These are phyloP conservation scores for Nycticebus coucang DNA, from an alignment of 2,113 vertebrate species.

Conservation along the genomic window DNA sequence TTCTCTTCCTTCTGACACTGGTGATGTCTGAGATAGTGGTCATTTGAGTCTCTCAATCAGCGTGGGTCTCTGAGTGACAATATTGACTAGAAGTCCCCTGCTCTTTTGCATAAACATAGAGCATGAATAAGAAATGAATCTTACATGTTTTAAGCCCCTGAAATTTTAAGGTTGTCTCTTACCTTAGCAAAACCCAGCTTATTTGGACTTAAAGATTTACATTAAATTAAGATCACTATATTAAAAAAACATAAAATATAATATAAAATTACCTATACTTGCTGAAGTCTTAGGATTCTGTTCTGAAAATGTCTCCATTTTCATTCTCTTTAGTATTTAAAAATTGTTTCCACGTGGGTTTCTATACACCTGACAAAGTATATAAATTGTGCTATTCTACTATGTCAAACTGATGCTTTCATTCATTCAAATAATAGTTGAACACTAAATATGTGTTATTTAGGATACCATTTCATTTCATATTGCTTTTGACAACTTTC, in stretches of 20 bases:
- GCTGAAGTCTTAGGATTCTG: not conserved
- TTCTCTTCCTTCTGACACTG: not conserved
- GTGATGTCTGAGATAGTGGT: not conserved
- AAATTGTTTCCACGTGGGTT: slow-evolving; percentile 5
- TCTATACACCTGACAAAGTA: not conserved
- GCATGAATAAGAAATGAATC: not conserved
- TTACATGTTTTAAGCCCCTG: not conserved
- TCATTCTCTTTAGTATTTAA: slow-evolving; percentile 25
- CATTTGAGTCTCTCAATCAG: not conserved
- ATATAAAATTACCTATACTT: slow-evolving; percentile 41
- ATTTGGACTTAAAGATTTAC: slow-evolving; percentile 11
- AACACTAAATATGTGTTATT: slow-evolving; percentile 11
- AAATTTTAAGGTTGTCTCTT: not conserved
- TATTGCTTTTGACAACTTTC: slow-evolving; percentile 27
- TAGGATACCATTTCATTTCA: slow-evolving; percentile 23
- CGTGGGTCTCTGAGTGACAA: not conserved
- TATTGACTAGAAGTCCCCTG: not conserved
- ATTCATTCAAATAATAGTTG: slow-evolving; percentile 22
- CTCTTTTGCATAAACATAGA: not conserved
- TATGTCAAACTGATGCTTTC: not conserved
- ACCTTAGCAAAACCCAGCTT: slow-evolving; percentile 9
- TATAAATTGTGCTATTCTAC: not conserved
- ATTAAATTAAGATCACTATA: not conserved
- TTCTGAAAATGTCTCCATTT: not conserved
- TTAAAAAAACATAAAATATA: slow-evolving; percentile 42